phyloP scores from a whole-genome alignment of 2,113 vertebrate genomes.

The Malurus melanocephalus region DNA sequence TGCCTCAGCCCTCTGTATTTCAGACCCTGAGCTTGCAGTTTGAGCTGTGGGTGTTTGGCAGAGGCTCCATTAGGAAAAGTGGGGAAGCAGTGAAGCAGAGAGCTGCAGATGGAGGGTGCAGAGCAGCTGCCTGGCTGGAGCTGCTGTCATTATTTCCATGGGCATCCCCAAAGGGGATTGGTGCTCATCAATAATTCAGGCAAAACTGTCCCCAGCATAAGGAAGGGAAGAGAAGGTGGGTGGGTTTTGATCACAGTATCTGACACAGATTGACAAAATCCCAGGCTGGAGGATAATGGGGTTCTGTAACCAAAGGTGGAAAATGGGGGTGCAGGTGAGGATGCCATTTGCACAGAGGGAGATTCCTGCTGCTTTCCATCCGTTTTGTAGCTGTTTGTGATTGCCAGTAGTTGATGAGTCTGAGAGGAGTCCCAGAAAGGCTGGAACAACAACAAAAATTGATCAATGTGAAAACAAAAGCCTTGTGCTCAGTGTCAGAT shows the following conservation, averaged over 20 bases:
- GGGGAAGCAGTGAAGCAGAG: background rate
- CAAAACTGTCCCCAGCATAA: background rate
- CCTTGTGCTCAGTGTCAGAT: background rate
- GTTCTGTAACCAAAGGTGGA: background rate
- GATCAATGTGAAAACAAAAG: background rate
- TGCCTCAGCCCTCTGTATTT: background rate
- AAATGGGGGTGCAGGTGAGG: background rate
- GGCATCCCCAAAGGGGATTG: background rate
- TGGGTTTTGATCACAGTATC: background rate
- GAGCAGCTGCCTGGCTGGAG: background rate
- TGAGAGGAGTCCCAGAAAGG: background rate
- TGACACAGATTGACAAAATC: background rate
- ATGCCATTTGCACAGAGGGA: background rate
- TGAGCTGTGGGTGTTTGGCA: background rate
- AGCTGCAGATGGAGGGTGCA: background rate
- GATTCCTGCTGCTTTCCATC: background rate
- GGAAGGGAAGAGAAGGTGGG: background rate
- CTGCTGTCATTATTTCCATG: accelerated
- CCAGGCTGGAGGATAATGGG: background rate
- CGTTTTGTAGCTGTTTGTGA: background rate
- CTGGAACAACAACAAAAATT: background rate
- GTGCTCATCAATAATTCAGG: constrained; percentile 24
- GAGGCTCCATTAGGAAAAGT: background rate
- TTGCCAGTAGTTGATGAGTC: background rate
- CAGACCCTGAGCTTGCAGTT: background rate